Base-by-base conservation (phyloP, 2,113 vertebrate species). In the Oxyura jamaicensis region DNA sequence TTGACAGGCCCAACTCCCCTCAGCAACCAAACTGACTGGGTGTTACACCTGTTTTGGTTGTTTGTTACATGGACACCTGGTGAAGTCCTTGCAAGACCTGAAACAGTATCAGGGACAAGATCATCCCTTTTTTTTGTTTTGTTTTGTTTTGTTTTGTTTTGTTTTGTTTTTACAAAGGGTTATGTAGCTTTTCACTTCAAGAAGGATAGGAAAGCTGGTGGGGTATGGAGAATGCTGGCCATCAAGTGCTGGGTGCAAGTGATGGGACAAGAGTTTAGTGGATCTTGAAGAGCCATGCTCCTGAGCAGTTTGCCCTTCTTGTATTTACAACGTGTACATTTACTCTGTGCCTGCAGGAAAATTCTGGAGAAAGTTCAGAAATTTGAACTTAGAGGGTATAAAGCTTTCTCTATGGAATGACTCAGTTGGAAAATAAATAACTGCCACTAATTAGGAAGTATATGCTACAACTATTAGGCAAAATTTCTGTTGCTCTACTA, bases 291-390 rank as follows among this genome's bases (percentile, higher is more conserved):
- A 74, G 17, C 29, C 1, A 5, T 29, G n/a, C 63, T 29, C 14
- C n/a, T 55, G 46, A 77, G n/a, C 63, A 44, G 16, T 66, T 88
- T 39, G 14, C 23, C 41, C 19, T 35, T 86, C 31, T 80, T 35
- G 35, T 29, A 12, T 29, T 72, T 66, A 19, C 22, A 63, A 44
- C 13, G 41, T 1, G 6, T 41, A 15, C 1, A 0, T 79, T 87
- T 69, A 21, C 20, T 59, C 31, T 74, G 19, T 4, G 3, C 53
- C 87, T 29, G 20, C 69, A 13, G 46, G 80, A 84, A 74, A 76
- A 44, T n/a, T 76, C 18, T 53, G 50, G 10, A 36, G 31, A 33
- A 88, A 69, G n/a, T 10, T 31, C 20, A 62, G 8, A 71, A 33
- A 26, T 76, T 74, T 77, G 73, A 52, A 59, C 21, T 80, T 67